Percentiles rank a stretch among this genome's conserved stretches.
Conservation (phyloP, 2,888 invertebrate species). For the Salticus scenicus region DNA sequence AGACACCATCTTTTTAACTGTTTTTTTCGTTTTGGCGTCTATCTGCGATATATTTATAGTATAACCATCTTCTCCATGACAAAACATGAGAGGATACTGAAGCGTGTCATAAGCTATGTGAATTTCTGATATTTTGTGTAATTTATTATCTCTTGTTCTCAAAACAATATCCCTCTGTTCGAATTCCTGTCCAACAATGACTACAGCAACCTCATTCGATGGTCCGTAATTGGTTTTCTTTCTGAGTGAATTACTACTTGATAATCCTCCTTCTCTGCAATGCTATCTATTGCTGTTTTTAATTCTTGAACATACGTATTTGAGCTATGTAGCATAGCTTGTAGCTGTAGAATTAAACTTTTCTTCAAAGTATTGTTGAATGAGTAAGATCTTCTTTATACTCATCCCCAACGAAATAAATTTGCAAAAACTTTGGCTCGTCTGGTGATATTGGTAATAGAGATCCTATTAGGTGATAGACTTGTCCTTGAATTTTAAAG, state of each 20-base stretch:
- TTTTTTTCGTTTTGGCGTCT: not conserved
- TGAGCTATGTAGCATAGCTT: too few relatives aligned
- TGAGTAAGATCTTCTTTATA: not conserved
- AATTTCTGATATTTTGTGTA: not conserved
- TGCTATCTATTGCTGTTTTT: too few relatives aligned
- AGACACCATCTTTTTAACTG: not conserved
- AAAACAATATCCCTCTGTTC: not conserved
- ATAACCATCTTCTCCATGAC: constrained; percentile 11
- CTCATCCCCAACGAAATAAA: not conserved
- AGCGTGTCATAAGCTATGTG: not conserved
- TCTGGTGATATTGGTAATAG: not conserved
- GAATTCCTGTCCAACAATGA: not conserved
- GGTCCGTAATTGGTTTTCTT: not conserved
- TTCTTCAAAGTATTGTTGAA: too few relatives aligned
- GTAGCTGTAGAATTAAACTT: too few relatives aligned
- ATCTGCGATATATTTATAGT: not conserved
- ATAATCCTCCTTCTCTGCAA: too few relatives aligned
- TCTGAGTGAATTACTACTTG: not conserved
- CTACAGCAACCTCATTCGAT: not conserved
- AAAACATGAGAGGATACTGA: not conserved
- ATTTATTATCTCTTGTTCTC: not conserved
- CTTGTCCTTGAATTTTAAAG: not conserved
- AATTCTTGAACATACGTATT: too few relatives aligned
- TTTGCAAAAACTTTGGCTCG: not conserved
- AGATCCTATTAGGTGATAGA: not conserved